A percentile compares a stretch with the other conserved stretches of the same genome.
These are phyloP conservation scores for Parotia lawesii DNA, from an alignment of 2,113 vertebrate genomes.

Conservation along the genomic window DNA sequence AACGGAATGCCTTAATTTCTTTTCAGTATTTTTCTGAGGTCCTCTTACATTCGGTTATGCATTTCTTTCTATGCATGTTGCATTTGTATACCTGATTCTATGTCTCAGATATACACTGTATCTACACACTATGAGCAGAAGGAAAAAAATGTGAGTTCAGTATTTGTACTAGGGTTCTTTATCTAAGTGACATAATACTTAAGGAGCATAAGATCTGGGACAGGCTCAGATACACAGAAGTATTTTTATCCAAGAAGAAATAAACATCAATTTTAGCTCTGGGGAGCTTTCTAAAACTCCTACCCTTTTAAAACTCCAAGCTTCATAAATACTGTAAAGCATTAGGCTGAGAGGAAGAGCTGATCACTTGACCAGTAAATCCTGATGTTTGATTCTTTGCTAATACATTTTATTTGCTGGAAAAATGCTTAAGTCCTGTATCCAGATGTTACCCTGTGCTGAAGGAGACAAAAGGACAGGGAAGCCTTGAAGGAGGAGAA, in stretches of 20 bases:
- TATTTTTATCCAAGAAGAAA: conserved; percentile 31
- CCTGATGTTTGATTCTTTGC: background rate
- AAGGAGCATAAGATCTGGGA: background rate
- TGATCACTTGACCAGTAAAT: conserved; percentile 45
- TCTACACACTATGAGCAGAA: background rate
- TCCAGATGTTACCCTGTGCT: conserved; percentile 17
- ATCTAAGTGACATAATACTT: background rate
- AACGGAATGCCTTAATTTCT: background rate
- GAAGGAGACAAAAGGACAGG: background rate
- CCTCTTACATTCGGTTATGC: background rate
- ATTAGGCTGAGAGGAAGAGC: conserved; percentile 30
- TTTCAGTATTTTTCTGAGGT: background rate
- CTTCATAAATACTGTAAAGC: background rate
- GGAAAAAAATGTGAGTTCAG: background rate
- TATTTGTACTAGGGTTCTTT: background rate
- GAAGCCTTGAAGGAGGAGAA: background rate
- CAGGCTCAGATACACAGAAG: background rate
- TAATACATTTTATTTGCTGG: background rate
- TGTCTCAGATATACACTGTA: background rate
- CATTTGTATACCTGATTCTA: background rate
- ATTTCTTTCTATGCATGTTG: background rate
- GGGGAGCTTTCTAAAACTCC: background rate
- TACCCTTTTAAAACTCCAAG: conserved; percentile 4
- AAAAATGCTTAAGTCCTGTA: background rate
- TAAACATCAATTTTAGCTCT: background rate